Percentiles rank a stretch among this genome's conserved stretches.
Conservation (phyloP, 2,113 vertebrate genomes). For the Noturus placidus region DNA sequence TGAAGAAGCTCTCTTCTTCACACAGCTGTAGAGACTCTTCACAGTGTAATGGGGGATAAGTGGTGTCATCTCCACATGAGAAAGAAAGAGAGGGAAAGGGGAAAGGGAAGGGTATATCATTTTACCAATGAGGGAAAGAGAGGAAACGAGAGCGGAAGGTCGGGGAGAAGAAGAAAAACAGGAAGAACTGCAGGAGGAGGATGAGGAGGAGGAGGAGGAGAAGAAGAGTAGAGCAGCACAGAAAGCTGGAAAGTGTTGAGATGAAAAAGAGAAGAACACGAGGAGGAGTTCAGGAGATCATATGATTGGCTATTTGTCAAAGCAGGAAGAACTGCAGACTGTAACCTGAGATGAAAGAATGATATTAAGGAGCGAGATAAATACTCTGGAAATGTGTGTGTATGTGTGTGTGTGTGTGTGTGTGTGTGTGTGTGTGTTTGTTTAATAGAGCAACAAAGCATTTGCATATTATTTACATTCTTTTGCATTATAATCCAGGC, state of each 20-base stretch:
- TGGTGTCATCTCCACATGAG: not conserved
- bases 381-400: not conserved
- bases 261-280: slow-evolving; percentile 15
- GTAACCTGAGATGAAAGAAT: slow-evolving; percentile 12
- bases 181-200: not conserved
- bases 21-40: slow-evolving; percentile 27
- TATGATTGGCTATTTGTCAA: not conserved
- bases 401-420: slow-evolving; percentile 6
- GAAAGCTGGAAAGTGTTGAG: not conserved
- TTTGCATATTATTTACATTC: not conserved
- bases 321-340: not conserved
- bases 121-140: slow-evolving; percentile 1
- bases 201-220: not conserved
- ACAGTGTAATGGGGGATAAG: slow-evolving; percentile 13
- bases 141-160: not conserved
- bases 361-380: not conserved
- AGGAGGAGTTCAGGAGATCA: not conserved
- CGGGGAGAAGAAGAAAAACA: not conserved
- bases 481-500: slow-evolving; percentile 1
- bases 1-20: not conserved
- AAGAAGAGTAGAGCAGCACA: not conserved
- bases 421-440: slow-evolving; percentile 1
- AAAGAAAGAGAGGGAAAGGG: not conserved
- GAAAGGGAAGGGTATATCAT: not conserved
- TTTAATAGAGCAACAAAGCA: not conserved